A percentile compares a stretch with the other conserved stretches of the same genome.
Evolutionary conservation across 2,113 vertebrate genomes (phyloP).

Genomic region (Alouatta palliata): DNA sequence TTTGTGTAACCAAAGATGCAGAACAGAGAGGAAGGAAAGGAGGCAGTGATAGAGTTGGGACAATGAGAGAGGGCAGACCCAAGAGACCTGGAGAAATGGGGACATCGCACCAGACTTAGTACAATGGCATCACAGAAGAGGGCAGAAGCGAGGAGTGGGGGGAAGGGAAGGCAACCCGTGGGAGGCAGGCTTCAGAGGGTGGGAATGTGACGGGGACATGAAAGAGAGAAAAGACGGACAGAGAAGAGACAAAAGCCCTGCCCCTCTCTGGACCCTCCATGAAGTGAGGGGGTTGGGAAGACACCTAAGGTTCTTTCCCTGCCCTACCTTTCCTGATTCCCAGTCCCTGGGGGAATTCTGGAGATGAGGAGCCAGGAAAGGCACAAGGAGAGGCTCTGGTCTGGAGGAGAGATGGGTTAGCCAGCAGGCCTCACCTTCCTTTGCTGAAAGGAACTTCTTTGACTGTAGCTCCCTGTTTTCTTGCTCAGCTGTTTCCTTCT

Average conservation of each 20-base stretch:
- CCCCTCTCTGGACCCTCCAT: not conserved
- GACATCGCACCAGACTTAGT: not conserved
- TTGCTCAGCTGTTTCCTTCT: not conserved
- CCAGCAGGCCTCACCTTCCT: constrained; percentile 13
- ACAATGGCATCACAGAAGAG: not conserved
- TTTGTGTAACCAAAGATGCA: constrained; percentile 23
- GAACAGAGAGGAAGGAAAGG: not conserved
- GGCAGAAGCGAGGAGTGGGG: rapidly evolving
- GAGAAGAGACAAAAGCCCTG: not conserved
- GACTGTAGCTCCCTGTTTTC: not conserved
- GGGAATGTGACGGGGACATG: rapidly evolving
- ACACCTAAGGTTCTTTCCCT: too few species aligned
- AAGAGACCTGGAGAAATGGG: not conserved
- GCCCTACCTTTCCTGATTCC: not conserved
- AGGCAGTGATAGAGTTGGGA: not conserved
- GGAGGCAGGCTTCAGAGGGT: not conserved
- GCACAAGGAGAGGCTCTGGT: rapidly evolving
- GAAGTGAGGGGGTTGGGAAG: not conserved
- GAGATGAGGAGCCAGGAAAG: rapidly evolving
- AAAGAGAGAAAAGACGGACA: not conserved
- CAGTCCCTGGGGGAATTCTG: not conserved
- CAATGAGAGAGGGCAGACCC: not conserved
- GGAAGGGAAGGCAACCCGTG: not conserved
- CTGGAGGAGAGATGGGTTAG: rapidly evolving
- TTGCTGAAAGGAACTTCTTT: not conserved